Conservation (phyloP, 1,140 invertebrate genomes). For the Drosophila leontia region DNA sequence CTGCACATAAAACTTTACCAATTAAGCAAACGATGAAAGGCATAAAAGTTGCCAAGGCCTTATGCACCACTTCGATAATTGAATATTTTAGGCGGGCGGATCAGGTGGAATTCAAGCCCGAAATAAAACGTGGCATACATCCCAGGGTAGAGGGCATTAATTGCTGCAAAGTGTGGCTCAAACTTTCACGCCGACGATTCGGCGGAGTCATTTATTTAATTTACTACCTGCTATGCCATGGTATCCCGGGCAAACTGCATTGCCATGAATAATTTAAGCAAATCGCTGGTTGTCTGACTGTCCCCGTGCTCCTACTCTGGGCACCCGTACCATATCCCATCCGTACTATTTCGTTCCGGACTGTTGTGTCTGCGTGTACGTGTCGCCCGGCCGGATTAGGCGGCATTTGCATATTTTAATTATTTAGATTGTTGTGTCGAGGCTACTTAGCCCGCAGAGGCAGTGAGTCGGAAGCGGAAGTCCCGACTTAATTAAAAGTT, state of each 20-base stretch:
- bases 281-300: slow-evolving; percentile 67
- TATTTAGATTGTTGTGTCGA: slow-evolving; percentile 80
- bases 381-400: slow-evolving; percentile 76
- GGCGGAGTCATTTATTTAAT: slow-evolving; percentile 63
- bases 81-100: slow-evolving; percentile 63
- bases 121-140: slow-evolving; percentile 61
- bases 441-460: slow-evolving; percentile 66
- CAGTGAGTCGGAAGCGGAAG: slow-evolving; percentile 60
- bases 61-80: slow-evolving; percentile 76
- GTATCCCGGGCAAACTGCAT: slow-evolving; percentile 34
- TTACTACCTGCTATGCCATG: slow-evolving; percentile 64
- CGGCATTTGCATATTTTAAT: slow-evolving; percentile 83
- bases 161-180: slow-evolving; percentile 42
- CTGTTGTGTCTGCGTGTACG: slow-evolving; percentile 60
- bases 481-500: slow-evolving; percentile 75
- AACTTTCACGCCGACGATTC: slow-evolving; percentile 58
- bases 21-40: slow-evolving; percentile 72
- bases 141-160: slow-evolving; percentile 45
- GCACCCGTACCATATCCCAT: neutral
- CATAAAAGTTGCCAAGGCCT: slow-evolving; percentile 60
- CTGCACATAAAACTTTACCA: slow-evolving; percentile 70
- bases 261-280: slow-evolving; percentile 82
- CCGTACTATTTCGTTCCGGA: slow-evolving; percentile 32
- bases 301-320: slow-evolving; percentile 9
- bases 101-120: slow-evolving; percentile 32